Conservation (phyloP, 2,888 invertebrate species). For the Clunio marinus region DNA sequence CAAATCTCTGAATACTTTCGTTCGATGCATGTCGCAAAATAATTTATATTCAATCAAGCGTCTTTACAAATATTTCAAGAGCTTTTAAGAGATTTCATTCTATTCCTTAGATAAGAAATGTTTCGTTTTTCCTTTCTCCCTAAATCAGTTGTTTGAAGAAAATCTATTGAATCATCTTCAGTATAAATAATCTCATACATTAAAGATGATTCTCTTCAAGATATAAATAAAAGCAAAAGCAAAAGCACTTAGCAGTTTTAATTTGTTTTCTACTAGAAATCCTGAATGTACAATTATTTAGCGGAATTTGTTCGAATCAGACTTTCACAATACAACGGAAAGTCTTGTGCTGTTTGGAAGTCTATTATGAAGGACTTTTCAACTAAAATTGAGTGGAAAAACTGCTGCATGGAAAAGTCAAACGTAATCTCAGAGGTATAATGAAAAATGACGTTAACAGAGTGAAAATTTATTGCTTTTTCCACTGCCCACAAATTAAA, state of each 20-base stretch:
- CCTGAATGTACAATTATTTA: too few relatives aligned
- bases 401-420: too few relatives aligned
- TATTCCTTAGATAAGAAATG: neutral
- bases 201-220: neutral
- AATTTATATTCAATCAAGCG: constrained; percentile 21
- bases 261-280: too few relatives aligned
- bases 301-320: too few relatives aligned
- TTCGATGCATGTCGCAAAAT: neutral
- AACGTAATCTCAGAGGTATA: too few relatives aligned
- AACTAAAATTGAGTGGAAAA: neutral
- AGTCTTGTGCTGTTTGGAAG: too few relatives aligned
- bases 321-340: too few relatives aligned
- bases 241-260: too few relatives aligned
- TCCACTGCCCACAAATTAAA: too few relatives aligned
- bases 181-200: neutral
- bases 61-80: constrained; percentile 3
- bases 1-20: neutral
- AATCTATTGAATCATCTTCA: neutral
- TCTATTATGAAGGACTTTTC: neutral
- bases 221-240: too few relatives aligned
- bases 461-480: too few relatives aligned
- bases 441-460: too few relatives aligned
- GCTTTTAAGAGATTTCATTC: neutral
- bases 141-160: neutral
- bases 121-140: neutral